Evolutionary conservation across 2,797 vertebrate genomes (phyloP), one percentile per base, ranked within the genome.

Genomic region (Catamblyrhynchus diadema): DNA sequence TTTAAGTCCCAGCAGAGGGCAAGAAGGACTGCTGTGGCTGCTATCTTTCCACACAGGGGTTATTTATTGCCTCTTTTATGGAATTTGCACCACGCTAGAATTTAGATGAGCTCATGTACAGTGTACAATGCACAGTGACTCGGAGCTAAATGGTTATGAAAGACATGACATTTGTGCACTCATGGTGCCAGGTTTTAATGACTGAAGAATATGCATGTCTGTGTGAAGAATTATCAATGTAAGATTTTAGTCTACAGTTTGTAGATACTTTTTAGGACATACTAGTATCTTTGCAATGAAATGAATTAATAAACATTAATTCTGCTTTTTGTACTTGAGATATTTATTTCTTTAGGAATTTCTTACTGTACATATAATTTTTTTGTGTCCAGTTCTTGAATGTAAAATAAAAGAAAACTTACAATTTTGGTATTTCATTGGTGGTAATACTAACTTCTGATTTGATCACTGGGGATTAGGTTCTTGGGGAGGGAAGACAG

Each of bases 11-110:
- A 84, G 62, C 25, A 67, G 61, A 93, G 84, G 54, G 45, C 33
- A 75, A 84, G 88, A 83, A 39, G 37, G 69, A n/a, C n/a, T 90
- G 66, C 90, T 88, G 80, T 78, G 90, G 59, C 66, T 81, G 59
- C 77, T 86, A 0, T 83, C 62, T 66, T 86, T 93, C 85, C 80
- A 90, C 67, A 79, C 51, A 78, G 69, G 41, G 79, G 59, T 95
- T 95, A 92, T 91, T 95, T 95, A 91, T 86, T 90, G 75, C 45
- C 25, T 56, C 62, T 90, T 80, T 59, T 90, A 84, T 73, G 84
- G 88, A 91, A 94, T 92, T 92, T 87, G 81, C 42, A 65, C 61
- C 64, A 60, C 1, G 0, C 37, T 74, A 92, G 90, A 95, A 92
- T 94, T 91, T 50, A 95, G 83, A 95, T 93, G 95, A 95, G 81